These are phyloP conservation scores for Takifugu ocellatus DNA, from an alignment of 2,797 vertebrate species.

Conservation along the genomic window DNA sequence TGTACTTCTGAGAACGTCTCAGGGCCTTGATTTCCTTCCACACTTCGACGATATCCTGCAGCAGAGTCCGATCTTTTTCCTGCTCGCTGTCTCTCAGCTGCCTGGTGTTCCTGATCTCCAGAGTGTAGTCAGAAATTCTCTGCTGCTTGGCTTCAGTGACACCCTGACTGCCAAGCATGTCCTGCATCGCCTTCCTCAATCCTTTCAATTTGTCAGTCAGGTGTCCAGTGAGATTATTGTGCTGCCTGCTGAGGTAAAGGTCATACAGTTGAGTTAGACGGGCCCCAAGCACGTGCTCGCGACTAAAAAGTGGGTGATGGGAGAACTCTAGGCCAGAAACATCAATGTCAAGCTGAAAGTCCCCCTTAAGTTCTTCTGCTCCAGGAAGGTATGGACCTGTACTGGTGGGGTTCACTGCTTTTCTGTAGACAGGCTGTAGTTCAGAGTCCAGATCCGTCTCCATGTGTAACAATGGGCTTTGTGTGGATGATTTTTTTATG, in stretches of 20 bases:
- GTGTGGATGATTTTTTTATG: conserved; percentile 83
- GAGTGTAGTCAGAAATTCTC: conserved; percentile 87
- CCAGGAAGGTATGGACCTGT: conserved; percentile 77
- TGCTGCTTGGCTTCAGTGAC: conserved; percentile 76
- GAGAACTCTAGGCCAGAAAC: conserved; percentile 91
- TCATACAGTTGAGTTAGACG: conserved; percentile 89
- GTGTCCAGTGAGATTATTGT: conserved; percentile 84
- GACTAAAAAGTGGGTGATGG: conserved; percentile 95
- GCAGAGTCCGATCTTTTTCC: conserved; percentile 88
- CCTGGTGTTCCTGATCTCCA: conserved; percentile 90
- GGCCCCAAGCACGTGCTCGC: conserved; percentile 88
- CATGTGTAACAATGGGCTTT: conserved; percentile 78
- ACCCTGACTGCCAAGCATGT: conserved; percentile 66
- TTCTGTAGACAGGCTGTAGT: conserved; percentile 84
- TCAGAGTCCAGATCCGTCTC: conserved; percentile 78
- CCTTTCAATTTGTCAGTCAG: conserved; percentile 92
- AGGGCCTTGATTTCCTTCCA: conserved; percentile 96
- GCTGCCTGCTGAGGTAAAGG: conserved; percentile 85
- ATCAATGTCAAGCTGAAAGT: conserved; percentile 93
- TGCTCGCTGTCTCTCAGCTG: conserved; percentile 87
- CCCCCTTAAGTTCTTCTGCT: conserved; percentile 76
- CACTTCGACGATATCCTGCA: conserved; percentile 89
- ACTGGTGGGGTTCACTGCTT: conserved; percentile 82
- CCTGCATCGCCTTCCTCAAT: conserved; percentile 82
- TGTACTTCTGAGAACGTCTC: conserved; percentile 92